These are phyloP conservation scores for Ophioninae sp. DNA, from an alignment of 2,888 invertebrate species.

Conservation along the genomic window DNA sequence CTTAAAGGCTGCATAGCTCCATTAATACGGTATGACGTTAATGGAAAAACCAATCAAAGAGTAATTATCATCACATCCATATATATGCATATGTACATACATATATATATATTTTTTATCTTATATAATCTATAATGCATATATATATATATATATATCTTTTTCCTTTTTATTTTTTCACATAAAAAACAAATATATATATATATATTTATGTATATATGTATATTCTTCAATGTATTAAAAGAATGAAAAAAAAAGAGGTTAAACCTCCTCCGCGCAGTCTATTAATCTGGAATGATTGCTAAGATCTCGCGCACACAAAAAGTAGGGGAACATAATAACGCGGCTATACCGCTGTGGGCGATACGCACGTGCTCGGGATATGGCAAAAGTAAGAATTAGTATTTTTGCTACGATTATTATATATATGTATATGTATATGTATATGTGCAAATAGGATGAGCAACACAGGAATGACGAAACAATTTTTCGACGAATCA, in stretches of 20 bases:
- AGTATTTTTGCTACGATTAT: neutral
- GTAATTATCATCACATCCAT: conserved; percentile 48
- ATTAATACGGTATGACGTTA: conserved; percentile 39
- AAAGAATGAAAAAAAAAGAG: conserved; percentile 15
- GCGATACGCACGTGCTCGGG: conserved; percentile 3
- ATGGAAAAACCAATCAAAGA: conserved; percentile 52
- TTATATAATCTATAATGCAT: too few relatives aligned
- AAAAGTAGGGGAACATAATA: conserved; percentile 4
- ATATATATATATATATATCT: too few relatives aligned
- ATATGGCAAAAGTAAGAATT: conserved; percentile 24
- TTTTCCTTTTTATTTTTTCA: too few relatives aligned
- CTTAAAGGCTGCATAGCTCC: conserved; percentile 8
- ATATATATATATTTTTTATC: too few relatives aligned
- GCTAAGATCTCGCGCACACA: conserved; percentile 7
- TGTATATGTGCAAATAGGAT: neutral
- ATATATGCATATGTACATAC: too few relatives aligned
- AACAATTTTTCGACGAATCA: too few relatives aligned
- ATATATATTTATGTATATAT: neutral
- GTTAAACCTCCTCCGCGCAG: neutral
- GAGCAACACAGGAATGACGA: too few relatives aligned
- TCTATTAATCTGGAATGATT: conserved; percentile 25
- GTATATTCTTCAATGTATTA: conserved; percentile 33
- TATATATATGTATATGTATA: too few relatives aligned
- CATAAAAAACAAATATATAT: too few relatives aligned
- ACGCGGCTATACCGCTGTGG: conserved; percentile 5